Evolutionary conservation across 1,140 invertebrate genomes (phyloP).

Genomic region (Panagrolaimus sp.): DNA sequence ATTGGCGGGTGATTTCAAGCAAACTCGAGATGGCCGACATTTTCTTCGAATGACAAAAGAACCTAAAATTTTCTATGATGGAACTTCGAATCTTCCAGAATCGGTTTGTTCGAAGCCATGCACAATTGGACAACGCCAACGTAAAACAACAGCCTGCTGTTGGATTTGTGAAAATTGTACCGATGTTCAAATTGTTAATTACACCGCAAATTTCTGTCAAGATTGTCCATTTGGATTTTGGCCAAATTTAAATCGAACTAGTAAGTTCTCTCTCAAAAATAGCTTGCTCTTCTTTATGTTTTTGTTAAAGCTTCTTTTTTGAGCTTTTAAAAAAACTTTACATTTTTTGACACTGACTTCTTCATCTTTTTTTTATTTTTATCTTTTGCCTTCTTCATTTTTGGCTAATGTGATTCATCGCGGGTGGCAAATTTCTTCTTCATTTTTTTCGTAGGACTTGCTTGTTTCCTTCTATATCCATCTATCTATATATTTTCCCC

Average conservation of each 20-base stretch:
- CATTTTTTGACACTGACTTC: not conserved
- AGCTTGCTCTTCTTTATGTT: not conserved
- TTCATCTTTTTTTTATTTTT: no score
- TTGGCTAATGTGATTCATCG: no score
- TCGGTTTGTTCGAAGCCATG: conserved; percentile 72
- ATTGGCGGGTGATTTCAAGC: conserved; percentile 70
- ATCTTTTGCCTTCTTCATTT: no score
- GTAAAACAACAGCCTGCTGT: conserved; percentile 57
- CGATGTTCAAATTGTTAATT: conserved; percentile 53
- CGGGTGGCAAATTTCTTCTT: no score
- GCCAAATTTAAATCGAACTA: conserved; percentile 50
- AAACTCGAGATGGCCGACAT: conserved; percentile 68
- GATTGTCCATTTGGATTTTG: conserved; percentile 53
- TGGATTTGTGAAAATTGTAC: conserved; percentile 58
- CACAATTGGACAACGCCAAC: conserved; percentile 63
- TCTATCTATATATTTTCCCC: no score
- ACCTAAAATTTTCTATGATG: conserved; percentile 59
- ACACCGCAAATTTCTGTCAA: conserved; percentile 47
- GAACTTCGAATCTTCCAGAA: conserved; percentile 55
- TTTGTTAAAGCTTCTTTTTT: not conserved
- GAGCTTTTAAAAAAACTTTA: not conserved
- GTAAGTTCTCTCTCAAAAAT: conserved; percentile 25
- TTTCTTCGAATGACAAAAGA: conserved; percentile 62
- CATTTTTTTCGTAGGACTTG: no score
- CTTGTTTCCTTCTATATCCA: no score